Evolutionary conservation across 1,140 invertebrate species (phyloP), one percentile per base, ranked within the genome.

Genomic region (Macrobrachium rosenbergii): DNA sequence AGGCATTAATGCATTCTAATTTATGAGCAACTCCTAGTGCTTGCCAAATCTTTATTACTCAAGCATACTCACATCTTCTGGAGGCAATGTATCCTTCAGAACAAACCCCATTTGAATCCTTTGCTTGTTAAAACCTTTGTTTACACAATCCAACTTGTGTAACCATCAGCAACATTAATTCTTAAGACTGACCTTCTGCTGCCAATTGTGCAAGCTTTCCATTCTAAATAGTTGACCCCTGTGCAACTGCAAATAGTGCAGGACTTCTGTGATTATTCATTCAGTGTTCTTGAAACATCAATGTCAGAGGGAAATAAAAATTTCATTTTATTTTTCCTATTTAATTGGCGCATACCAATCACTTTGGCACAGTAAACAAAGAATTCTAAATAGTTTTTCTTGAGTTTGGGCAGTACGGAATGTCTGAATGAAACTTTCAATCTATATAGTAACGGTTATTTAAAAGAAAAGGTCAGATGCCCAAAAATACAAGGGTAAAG

Each of bases 351-450:
- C 72, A 77, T 45, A 78, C 75, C 69, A 84, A 77, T n/a, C 60
- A 78, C n/a, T 84, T 84, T 84, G 83, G 83, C 83, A 84, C 83
- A 84, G 45, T 78, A 64, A 28, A 83, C 60, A 60, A 83, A 83
- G 52, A n/a, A 45, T 17, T 23, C 45, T 63, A 83, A 60, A 77
- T n/a, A 76, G 63, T 23, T 58, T 83, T 59, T 67, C 28, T 62
- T 43, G 60, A 63, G 23, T 67, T 84, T 63, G 60, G 83, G 75
- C 62, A 84, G 77, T 63, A 73, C 83, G 83, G 83, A 84, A 84
- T 84, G 83, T 84, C 73, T 75, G 69, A 83, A 83, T 45, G 77
- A 76, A 77, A 84, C 28, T 77, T 84, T 84, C 52, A 45, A 45
- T n/a, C 58, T 43, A 64, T 67, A 16, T 64, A 60, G 21, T 67